These are phyloP conservation scores for Charaxes varanes DNA, from an alignment of 1,140 invertebrate species.

Conservation along the genomic window DNA sequence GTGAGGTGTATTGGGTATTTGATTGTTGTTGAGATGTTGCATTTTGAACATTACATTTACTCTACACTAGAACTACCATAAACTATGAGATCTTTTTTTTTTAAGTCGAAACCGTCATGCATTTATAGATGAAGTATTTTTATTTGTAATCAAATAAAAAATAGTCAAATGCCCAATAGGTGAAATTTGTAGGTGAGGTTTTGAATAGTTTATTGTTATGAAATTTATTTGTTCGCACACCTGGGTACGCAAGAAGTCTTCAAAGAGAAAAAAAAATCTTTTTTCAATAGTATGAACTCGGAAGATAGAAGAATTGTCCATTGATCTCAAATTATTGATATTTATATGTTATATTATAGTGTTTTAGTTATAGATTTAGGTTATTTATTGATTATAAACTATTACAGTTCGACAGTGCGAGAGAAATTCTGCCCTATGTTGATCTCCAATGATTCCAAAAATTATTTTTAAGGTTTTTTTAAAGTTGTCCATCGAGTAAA, in stretches of 20 bases:
- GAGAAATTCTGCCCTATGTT: conserved; percentile 23
- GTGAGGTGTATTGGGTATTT: too few relatives aligned
- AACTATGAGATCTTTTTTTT: too few relatives aligned
- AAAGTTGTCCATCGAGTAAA: conserved; percentile 2
- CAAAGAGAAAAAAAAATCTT: conserved; percentile 22
- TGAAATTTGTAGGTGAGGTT: conserved; percentile 28
- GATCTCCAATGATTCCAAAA: conserved; percentile 59
- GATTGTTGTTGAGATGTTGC: too few relatives aligned
- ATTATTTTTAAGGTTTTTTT: conserved; percentile 29
- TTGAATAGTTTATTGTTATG: conserved; percentile 24
- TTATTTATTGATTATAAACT: conserved; percentile 54
- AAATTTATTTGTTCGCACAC: conserved; percentile 45
- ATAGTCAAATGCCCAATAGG: too few relatives aligned
- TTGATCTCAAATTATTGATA: conserved; percentile 71
- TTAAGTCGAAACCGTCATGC: too few relatives aligned
- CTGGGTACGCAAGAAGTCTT: conserved; percentile 36
- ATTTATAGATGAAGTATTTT: too few relatives aligned
- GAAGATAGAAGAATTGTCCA: conserved; percentile 39
- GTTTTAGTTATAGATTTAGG: conserved; percentile 43
- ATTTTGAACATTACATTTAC: too few relatives aligned
- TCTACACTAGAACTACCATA: too few relatives aligned
- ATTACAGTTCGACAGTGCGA: conserved; percentile 18
- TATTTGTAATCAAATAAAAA: too few relatives aligned
- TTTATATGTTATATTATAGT: conserved; percentile 59
- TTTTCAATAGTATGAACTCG: conserved; percentile 19